phyloP scores from a whole-genome alignment of 2,113 vertebrate genomes.

The Prolemur simus region DNA sequence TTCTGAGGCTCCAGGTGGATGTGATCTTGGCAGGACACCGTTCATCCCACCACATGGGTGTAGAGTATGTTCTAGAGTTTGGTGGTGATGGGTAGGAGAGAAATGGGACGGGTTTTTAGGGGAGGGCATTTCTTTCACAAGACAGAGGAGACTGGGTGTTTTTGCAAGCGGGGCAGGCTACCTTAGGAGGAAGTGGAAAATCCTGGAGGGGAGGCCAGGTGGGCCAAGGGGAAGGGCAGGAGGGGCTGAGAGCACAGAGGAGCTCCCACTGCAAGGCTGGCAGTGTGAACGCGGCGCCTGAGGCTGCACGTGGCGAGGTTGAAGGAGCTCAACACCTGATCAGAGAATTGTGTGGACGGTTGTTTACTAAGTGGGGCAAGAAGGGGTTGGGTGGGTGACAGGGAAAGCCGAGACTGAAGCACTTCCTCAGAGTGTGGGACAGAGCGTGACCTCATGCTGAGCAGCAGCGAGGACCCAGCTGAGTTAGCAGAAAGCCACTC shows the following conservation, averaged over 20 bases:
- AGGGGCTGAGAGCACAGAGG: background rate
- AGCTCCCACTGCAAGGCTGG: accelerated
- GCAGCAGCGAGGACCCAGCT: background rate
- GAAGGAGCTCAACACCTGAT: background rate
- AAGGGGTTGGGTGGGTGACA: no score
- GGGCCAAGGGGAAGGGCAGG: background rate
- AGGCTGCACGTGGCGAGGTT: accelerated
- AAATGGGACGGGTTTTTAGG: background rate
- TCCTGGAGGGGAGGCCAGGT: no score
- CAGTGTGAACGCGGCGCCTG: background rate
- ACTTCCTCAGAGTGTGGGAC: background rate
- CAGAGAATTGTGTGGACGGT: no score
- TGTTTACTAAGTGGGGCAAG: background rate
- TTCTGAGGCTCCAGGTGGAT: background rate
- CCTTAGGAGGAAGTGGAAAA: background rate
- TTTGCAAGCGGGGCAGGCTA: background rate
- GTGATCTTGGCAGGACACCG: background rate
- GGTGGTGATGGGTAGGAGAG: background rate
- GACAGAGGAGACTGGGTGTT: background rate
- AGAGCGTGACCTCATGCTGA: background rate
- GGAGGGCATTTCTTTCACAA: background rate
- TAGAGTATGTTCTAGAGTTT: background rate
- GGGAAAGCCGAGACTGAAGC: background rate
- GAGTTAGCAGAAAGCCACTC: background rate
- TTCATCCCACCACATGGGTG: background rate